Evolutionary conservation across 2,797 vertebrate genomes (phyloP).

Genomic region (Falco novaeseelandiae): DNA sequence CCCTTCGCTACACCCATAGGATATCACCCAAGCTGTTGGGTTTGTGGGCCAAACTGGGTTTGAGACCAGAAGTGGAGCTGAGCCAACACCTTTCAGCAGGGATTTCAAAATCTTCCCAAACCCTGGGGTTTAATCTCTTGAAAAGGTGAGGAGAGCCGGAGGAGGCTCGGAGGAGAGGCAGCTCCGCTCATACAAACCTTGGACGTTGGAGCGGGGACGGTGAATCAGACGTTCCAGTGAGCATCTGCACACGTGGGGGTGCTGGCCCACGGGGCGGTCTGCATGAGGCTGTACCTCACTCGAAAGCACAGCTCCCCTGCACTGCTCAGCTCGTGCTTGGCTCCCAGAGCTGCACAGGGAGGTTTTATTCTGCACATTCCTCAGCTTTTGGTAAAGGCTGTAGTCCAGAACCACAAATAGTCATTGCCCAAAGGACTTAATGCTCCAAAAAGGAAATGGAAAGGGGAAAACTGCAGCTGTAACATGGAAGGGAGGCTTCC

Average conservation of each 20-base stretch:
- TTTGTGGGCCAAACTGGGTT: not conserved
- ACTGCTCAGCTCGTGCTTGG: not conserved
- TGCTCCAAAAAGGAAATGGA: not conserved
- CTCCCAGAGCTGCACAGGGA: not conserved
- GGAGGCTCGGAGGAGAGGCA: not conserved
- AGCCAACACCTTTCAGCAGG: not conserved
- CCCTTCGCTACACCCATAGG: rapidly evolving
- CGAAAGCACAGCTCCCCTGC: not conserved
- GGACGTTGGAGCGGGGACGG: not conserved
- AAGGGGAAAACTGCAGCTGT: not conserved
- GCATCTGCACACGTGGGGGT: not conserved
- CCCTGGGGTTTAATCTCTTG: not conserved
- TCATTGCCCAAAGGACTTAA: not conserved
- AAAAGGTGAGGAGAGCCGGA: not conserved
- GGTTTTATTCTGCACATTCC: not conserved
- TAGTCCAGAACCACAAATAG: not conserved
- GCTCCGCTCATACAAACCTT: not conserved
- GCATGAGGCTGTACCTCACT: not conserved
- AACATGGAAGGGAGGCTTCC: not conserved
- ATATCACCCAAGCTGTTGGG: rapidly evolving
- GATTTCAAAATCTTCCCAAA: not conserved
- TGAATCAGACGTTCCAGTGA: not conserved
- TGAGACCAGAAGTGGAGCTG: not conserved
- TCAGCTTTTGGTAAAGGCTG: not conserved
- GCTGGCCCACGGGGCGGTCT: not conserved